phyloP scores from a whole-genome alignment of 2,888 invertebrate species.

The Callimorpha dominula region DNA sequence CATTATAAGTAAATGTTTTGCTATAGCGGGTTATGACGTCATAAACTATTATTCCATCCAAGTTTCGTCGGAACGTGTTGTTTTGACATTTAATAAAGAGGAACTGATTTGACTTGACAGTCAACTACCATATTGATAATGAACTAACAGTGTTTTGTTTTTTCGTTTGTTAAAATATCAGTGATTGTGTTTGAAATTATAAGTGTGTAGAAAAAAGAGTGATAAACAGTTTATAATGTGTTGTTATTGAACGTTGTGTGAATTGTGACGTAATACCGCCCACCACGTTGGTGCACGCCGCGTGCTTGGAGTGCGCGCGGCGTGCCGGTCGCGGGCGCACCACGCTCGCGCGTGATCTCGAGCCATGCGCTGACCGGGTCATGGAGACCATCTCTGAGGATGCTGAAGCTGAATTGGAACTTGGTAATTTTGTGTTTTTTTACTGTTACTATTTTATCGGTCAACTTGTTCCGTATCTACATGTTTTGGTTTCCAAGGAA shows the following conservation, averaged over 20 bases:
- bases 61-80: not conserved
- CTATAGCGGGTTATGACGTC: not conserved
- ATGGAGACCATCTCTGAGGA: constrained; percentile 91
- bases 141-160: not conserved
- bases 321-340: constrained; percentile 66
- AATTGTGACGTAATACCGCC: constrained; percentile 22
- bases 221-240: constrained; percentile 1
- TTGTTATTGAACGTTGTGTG: constrained; percentile 6
- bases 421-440: constrained; percentile 81
- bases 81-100: not conserved
- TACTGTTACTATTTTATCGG: too few species aligned
- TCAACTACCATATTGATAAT: not conserved
- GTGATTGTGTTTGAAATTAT: constrained; percentile 1
- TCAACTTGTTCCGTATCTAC: too few species aligned
- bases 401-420: constrained; percentile 89
- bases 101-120: not conserved
- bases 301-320: constrained; percentile 46
- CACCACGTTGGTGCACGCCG: constrained; percentile 64
- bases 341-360: constrained; percentile 74
- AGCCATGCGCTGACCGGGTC: constrained; percentile 76
- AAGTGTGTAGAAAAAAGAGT: constrained; percentile 1
- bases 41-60: not conserved
- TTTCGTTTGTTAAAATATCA: not conserved
- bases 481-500: too few species aligned
- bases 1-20: not conserved